Base-by-base conservation (phyloP, 2,888 invertebrate genomes). In the Drosophila basisetae region DNA sequence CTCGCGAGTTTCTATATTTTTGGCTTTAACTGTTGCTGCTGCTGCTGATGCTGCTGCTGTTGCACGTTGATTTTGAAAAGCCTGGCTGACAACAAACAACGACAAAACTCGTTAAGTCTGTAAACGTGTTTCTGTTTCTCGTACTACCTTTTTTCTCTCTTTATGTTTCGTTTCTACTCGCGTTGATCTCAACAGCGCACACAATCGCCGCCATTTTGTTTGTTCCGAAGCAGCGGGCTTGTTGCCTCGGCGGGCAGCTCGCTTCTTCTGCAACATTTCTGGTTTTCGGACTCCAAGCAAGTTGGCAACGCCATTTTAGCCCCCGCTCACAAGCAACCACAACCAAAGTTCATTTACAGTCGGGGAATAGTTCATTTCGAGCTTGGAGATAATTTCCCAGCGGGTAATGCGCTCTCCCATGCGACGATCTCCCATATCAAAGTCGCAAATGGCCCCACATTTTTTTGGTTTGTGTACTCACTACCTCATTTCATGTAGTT, bases 201-300 rank as follows among this genome's bases (percentile, higher is more conserved):
- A 71, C 65, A 68, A 80, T 47, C 61, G 47, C 18, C 88, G 84
- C 88, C 89, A 89, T 89, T 89, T 89, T 89, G 89, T 84, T 62
- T 39, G 25, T 30, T 47, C 52, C 41, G 25, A 54, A 54, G 54
- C 54, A 41, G 41, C 56, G 37, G 25, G 54, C 37, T 4, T 25
- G 65, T 4, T 47, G 68, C 54, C n/a, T 33, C 49, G 69, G 31
- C 65, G 73, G n/a, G 31, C 50, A 72, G 65, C 69, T 69, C 71
- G 66, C 65, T 64, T 74, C 61, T 68, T 74, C 61, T 69, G 70
- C 41, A 63, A 69, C 35, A 82, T 82, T 84, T 84, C 84, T 83
- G 81, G 88, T 88, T 81, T 81, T 72, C 74, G 72, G 53, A 78
- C 79, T 66, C 35, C 25, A 52, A 50, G 59, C 35, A 28, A 68